Evolutionary conservation across 2,888 invertebrate genomes (phyloP).

Genomic region (Orthosia gracilis): DNA sequence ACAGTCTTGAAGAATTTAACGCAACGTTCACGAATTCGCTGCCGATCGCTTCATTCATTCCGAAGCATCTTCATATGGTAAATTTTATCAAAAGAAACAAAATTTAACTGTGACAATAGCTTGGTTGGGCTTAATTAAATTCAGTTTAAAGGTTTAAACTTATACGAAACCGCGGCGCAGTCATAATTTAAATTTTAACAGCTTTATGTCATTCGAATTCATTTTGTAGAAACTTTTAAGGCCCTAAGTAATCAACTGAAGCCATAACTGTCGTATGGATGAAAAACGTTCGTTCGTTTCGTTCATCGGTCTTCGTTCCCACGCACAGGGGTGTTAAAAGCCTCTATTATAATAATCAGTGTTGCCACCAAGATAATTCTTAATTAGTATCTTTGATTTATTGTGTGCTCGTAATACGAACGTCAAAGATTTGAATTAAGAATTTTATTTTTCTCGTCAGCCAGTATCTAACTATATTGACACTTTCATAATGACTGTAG

Average conservation of each 20-base stretch:
- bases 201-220: constrained; percentile 60
- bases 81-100: constrained; percentile 38
- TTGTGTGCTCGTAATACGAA: constrained; percentile 41
- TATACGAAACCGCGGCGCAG: constrained; percentile 36
- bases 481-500: constrained; percentile 27
- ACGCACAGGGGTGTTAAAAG: constrained; percentile 75
- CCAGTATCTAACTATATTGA: constrained; percentile 16
- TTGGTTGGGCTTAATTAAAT: no score
- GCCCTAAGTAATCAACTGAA: constrained; percentile 72
- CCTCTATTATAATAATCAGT: constrained; percentile 75
- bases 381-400: constrained; percentile 73
- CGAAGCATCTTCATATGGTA: constrained; percentile 10
- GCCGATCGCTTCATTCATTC: constrained; percentile 43
- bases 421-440: constrained; percentile 37
- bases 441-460: constrained; percentile 24
- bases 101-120: constrained; percentile 41
- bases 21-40: constrained; percentile 38
- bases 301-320: constrained; percentile 72
- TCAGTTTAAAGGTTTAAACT: constrained; percentile 31
- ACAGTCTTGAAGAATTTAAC: constrained; percentile 20
- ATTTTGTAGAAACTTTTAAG: constrained; percentile 66
- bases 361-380: constrained; percentile 70
- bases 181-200: constrained; percentile 62
- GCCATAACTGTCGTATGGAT: constrained; percentile 77
- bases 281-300: constrained; percentile 74